phyloP scores from a whole-genome alignment of 2,888 invertebrate species.

The Cremastinae sp. region DNA sequence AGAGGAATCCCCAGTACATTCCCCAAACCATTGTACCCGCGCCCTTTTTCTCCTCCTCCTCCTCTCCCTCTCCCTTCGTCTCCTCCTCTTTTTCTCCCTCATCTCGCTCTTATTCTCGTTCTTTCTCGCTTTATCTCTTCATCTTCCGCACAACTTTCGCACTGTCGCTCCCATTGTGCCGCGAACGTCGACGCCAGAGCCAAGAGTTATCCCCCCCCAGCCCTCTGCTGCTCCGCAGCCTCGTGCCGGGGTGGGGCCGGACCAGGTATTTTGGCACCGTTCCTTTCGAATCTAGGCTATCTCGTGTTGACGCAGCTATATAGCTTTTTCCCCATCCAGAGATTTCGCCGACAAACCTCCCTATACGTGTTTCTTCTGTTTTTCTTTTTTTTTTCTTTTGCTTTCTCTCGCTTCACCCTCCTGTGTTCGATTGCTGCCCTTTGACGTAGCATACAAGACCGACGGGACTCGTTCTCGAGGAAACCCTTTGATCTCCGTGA shows the following conservation, averaged over 20 bases:
- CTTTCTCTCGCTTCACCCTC: neutral
- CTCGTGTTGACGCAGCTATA: constrained; percentile 36
- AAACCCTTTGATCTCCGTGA: neutral
- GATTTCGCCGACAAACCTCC: constrained; percentile 20
- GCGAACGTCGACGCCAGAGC: constrained; percentile 35
- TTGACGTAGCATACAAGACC: neutral
- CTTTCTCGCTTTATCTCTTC: constrained; percentile 42
- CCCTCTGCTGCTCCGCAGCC: too few species aligned
- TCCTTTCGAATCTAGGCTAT: constrained; percentile 53
- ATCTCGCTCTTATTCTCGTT: neutral
- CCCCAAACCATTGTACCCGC: constrained; percentile 25
- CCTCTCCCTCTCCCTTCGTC: too few species aligned
- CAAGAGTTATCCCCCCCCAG: constrained; percentile 20
- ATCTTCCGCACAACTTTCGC: constrained; percentile 49
- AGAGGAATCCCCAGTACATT: constrained; percentile 32
- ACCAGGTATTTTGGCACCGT: constrained; percentile 64
- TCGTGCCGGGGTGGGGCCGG: constrained; percentile 51
- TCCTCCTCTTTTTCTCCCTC: too few species aligned
- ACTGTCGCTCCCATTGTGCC: constrained; percentile 49
- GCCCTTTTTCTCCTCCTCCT: constrained; percentile 29
- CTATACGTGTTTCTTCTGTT: neutral
- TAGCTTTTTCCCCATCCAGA: constrained; percentile 27
- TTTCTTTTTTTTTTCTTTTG: neutral
- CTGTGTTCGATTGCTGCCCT: neutral
- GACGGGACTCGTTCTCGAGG: neutral